Evolutionary conservation across 1,140 invertebrate species (phyloP), one percentile per base, ranked within the genome.

Genomic region (Atta texana): DNA sequence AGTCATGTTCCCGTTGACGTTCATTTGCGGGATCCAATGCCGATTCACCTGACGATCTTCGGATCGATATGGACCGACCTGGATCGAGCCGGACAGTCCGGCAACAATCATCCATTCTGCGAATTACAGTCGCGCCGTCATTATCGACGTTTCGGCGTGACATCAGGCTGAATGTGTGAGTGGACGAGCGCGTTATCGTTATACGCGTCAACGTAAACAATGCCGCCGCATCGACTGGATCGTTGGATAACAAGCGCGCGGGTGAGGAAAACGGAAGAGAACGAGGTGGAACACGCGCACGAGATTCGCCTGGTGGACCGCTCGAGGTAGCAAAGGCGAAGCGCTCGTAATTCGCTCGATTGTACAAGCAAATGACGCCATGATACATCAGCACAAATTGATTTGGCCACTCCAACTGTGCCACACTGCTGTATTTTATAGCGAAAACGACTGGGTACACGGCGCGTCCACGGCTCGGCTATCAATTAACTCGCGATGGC

Each of bases 311-410:
- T 18, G 34, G 14, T 4, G 21, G 14, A 12, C 6, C 28, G 21
- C 21, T 18, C 44, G 69, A 49, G 18, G 69, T 71, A 57, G 78
- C 80, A 63, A 84, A 84, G 61, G 76, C 55, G 59, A 76, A 77
- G 59, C 49, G 74, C 64, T 78, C 66, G 85, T 82, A 82, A 87
- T 87, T 87, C 72, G 71, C 86, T 75, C 78, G 78, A 89, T 89
- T 88, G 87, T 88, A 82, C 71, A 74, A 87, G 77, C 88, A 89
- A 89, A 89, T 89, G 86, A 89, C 78, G 78, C 86, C 85, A 64
- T 87, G 86, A 89, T 89, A 87, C 86, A 89, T 89, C 86, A 89
- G 86, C 86, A 71, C 78, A 89, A 89, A 89, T 89, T 89, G 88
- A 89, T 89, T 89, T 55, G 72, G 80, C 77, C 85, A 87, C 77